Conservation (phyloP, 1,140 invertebrate species). For the Trichogramma pretiosum region DNA sequence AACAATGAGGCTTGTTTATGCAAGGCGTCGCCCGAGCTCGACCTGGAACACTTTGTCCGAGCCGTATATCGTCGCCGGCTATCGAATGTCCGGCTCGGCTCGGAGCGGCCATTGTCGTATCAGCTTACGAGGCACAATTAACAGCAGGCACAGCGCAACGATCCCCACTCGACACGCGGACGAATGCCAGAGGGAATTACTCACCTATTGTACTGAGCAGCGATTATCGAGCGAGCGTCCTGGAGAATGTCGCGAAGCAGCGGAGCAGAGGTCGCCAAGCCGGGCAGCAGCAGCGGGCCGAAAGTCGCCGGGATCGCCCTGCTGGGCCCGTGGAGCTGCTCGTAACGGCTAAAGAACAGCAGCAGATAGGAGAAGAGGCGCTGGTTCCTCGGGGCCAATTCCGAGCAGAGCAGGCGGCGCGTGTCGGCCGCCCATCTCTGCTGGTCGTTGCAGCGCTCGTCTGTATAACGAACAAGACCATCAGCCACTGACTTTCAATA, state of each 20-base stretch:
- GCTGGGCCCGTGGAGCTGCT: conserved; percentile 35
- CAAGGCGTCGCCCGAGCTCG: no score
- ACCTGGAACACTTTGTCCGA: no score
- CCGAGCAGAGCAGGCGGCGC: conserved; percentile 32
- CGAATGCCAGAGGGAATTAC: no score
- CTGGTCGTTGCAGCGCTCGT: conserved; percentile 29
- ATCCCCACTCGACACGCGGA: no score
- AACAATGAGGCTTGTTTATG: no score
- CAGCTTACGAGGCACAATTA: no score
- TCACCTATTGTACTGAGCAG: no score
- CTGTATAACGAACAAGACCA: conserved; percentile 19
- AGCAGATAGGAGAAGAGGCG: conserved; percentile 40
- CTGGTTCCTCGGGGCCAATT: conserved; percentile 36
- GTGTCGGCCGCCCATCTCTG: conserved; percentile 37
- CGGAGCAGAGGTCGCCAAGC: conserved; percentile 35
- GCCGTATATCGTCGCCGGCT: no score
- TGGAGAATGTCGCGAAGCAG: conserved; percentile 29
- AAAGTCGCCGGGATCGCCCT: conserved; percentile 39
- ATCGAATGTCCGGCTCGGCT: no score
- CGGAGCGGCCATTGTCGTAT: no score
- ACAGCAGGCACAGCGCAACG: no score
- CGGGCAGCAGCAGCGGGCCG: conserved; percentile 41
- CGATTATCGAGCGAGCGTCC: no score
- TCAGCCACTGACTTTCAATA: not conserved
- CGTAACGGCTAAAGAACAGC: conserved; percentile 42